These are phyloP conservation scores for Eremobia ochroleuca DNA, from an alignment of 2,888 invertebrate genomes.

Conservation along the genomic window DNA sequence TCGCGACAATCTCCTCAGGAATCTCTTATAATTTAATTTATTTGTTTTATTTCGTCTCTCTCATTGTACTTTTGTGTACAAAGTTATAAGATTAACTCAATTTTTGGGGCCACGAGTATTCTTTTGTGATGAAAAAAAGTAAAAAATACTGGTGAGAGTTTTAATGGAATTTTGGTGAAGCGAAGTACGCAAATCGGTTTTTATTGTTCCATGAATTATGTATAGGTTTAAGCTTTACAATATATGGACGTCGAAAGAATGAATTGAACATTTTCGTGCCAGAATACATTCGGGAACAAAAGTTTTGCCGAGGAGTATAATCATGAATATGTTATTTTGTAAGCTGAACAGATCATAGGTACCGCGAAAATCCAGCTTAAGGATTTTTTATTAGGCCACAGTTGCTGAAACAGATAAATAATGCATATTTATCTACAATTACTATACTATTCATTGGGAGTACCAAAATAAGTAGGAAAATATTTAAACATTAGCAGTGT, in stretches of 20 bases:
- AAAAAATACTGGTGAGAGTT: conserved; percentile 73
- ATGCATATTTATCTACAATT: background rate
- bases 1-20: conserved; percentile 66
- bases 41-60: conserved; percentile 76
- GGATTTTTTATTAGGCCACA: background rate
- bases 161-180: conserved; percentile 78
- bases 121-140: conserved; percentile 75
- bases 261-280: conserved; percentile 56
- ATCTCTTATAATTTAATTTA: conserved; percentile 76
- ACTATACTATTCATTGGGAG: background rate
- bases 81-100: conserved; percentile 83
- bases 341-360: conserved; percentile 39
- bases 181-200: conserved; percentile 70
- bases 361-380: conserved; percentile 5
- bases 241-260: conserved; percentile 59
- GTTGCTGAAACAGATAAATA: conserved; percentile 14
- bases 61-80: conserved; percentile 77
- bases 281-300: conserved; percentile 52
- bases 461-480: conserved; percentile 9
- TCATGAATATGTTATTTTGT: conserved; percentile 59
- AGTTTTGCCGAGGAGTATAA: conserved; percentile 53
- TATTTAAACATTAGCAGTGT: conserved; percentile 12
- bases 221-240: conserved; percentile 67
- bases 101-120: conserved; percentile 78
- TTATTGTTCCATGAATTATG: conserved; percentile 73